Conservation (phyloP, 2,113 vertebrate species). For the Glareola pratincola region DNA sequence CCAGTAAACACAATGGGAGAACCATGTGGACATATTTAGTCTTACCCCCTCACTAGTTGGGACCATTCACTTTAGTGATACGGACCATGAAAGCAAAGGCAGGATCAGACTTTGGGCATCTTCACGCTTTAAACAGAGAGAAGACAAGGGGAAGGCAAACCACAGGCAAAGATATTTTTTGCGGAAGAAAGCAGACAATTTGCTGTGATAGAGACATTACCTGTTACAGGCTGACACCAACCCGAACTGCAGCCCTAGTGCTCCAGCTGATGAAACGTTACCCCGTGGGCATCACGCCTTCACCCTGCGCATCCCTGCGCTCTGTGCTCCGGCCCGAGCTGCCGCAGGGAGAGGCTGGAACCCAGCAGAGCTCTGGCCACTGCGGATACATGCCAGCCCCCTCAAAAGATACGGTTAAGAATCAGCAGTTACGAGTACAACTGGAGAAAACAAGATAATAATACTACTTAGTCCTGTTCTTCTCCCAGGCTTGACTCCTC, state of each 20-base stretch:
- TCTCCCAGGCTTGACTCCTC: not conserved
- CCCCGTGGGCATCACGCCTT: fast-evolving
- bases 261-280: not conserved
- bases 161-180: not conserved
- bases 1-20: not conserved
- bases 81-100: not conserved
- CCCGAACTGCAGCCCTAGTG: not conserved
- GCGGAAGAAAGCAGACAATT: not conserved
- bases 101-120: not conserved
- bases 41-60: not conserved
- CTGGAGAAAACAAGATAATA: not conserved
- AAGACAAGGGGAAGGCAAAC: not conserved
- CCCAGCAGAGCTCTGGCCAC: not conserved
- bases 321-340: not conserved
- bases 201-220: not conserved
- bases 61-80: not conserved
- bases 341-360: not conserved
- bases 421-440: not conserved
- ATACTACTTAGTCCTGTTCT: not conserved
- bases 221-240: not conserved
- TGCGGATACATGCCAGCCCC: not conserved
- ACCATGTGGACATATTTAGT: fast-evolving
- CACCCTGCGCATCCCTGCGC: not conserved
- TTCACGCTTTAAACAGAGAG: not conserved
- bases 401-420: not conserved